A percentile compares a stretch with the other conserved stretches of the same genome.
Conservation (phyloP, 2,113 vertebrate genomes). For the Talpa occidentalis region DNA sequence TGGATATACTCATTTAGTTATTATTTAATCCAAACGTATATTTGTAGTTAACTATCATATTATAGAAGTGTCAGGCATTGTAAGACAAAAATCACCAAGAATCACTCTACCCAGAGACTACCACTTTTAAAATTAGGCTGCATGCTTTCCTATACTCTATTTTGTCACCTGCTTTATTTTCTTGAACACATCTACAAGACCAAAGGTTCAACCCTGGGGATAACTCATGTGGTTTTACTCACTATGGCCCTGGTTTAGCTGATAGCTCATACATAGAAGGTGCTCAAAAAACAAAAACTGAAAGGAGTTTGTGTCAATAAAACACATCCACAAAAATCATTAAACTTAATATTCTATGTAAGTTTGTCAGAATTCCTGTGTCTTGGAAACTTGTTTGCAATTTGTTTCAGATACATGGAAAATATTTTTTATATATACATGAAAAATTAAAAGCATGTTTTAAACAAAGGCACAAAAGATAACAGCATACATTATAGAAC, state of each 20-base stretch:
- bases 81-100: conserved; percentile 6
- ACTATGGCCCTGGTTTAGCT: neutral
- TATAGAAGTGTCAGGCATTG: neutral
- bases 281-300: neutral
- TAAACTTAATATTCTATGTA: neutral
- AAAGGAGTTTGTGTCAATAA: neutral
- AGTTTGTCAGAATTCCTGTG: neutral
- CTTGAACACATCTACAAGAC: neutral
- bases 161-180: neutral
- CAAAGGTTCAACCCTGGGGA: neutral
- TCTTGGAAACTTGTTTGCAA: conserved; percentile 27
- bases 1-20: neutral
- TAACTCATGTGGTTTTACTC: neutral
- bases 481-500: neutral
- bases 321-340: neutral
- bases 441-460: neutral
- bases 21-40: neutral
- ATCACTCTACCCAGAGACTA: neutral
- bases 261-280: neutral
- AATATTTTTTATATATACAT: neutral
- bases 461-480: neutral
- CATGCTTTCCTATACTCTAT: neutral
- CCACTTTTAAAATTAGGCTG: conserved; percentile 2
- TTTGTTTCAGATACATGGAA: neutral
- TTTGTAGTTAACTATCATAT: neutral